These are phyloP conservation scores for Anabas testudineus DNA, from an alignment of 2,797 vertebrate species.

Conservation along the genomic window DNA sequence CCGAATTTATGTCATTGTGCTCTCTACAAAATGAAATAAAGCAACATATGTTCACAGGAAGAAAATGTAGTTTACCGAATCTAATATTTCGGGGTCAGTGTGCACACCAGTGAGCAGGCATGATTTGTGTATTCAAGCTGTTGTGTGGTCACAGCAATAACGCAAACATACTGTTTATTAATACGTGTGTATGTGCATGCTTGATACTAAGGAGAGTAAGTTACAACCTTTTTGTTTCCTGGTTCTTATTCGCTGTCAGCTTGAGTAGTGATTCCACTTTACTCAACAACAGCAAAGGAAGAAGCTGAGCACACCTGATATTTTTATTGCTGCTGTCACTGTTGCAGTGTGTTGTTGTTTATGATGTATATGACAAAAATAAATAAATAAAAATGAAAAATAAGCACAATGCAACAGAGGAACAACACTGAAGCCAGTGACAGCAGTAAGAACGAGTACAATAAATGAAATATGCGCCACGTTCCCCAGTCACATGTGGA, in stretches of 20 bases:
- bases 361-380: neutral
- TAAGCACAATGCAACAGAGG: neutral
- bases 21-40: slow-evolving; percentile 26
- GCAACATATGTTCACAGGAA: slow-evolving; percentile 13
- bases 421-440: neutral
- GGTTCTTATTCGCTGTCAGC: slow-evolving; percentile 7
- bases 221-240: neutral
- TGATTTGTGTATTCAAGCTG: slow-evolving; percentile 16
- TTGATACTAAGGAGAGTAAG: neutral
- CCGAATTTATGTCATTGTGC: slow-evolving; percentile 28
- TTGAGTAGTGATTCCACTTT: neutral
- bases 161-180: slow-evolving; percentile 2
- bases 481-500: neutral
- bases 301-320: neutral
- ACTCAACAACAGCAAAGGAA: neutral
- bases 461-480: neutral
- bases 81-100: slow-evolving; percentile 27
- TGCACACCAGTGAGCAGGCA: slow-evolving; percentile 20
- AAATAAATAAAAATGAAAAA: too few species aligned
- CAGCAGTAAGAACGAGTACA: slow-evolving; percentile 8
- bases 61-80: slow-evolving; percentile 34
- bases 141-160: neutral
- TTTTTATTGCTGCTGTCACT: slow-evolving; percentile 5
- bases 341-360: neutral
- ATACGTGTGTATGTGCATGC: neutral